Evolutionary conservation across 1,140 invertebrate genomes (phyloP), one percentile per base, ranked within the genome.

Genomic region (Halyomorpha halys): DNA sequence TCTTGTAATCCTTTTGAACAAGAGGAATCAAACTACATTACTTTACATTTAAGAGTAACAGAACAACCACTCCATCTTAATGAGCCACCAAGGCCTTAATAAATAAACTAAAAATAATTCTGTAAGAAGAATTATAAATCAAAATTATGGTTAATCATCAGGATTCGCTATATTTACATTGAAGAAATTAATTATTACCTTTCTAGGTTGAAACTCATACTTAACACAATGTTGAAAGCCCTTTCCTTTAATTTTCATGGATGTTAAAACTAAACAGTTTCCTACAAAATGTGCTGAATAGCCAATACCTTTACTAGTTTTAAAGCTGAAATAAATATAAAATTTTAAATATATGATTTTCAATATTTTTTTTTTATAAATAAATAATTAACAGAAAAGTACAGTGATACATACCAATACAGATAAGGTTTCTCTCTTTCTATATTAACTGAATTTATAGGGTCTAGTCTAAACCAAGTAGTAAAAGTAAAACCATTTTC

Each of bases 211-310:
- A 78, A 99, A 98, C 78, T 99, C 96, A 75, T 97, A 97, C 82
- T 98, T 98, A 77, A 99, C 94, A 83, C 97, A 99, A 77, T 98
- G 94, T 75, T 98, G 96, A 81, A 97, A 97, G 67, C 95, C 96
- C 80, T 99, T 99, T 67, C 96, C 97, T 75, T 97, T 96, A 56
- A 97, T 86, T 81, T 98, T 98, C 91, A 98, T 97, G 0, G 94
- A 96, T 23, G 95, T 98, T 66, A 99, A 83, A 65, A 99, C 96
- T 45, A 99, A 82, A 77, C 96, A 97, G 80, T 96, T 97, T 67
- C 97, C 97, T 68, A 99, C 93, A 78, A 99, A 99, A 81, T 99
- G 95, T 54, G 94, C 96, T 44, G 95, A 96, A 76, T 99, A 99
- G n/a, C 96, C 97, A 34, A 99, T 87, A 65, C 96, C 96, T 83